A percentile compares a stretch with the other conserved stretches of the same genome.
These are phyloP conservation scores for Ictidomys tridecemlineatus DNA, from an alignment of 2,113 vertebrate species.

Conservation along the genomic window DNA sequence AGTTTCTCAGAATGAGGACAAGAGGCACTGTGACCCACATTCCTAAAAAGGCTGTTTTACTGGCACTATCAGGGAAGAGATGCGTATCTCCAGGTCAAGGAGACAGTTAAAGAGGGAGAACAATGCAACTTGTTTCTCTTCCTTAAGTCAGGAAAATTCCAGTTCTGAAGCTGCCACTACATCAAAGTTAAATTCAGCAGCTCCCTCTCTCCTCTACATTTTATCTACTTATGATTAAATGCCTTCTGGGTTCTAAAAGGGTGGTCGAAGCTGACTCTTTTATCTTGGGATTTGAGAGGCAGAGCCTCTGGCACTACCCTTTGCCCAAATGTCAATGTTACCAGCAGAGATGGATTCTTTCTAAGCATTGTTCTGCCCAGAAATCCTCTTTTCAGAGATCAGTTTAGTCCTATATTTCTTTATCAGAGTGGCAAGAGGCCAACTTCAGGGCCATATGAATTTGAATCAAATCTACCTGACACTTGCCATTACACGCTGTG, in stretches of 20 bases:
- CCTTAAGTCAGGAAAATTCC: not conserved
- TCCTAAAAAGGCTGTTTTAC: conserved; percentile 41
- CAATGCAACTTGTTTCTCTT: not conserved
- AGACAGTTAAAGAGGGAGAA: conserved; percentile 26
- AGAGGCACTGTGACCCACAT: not conserved
- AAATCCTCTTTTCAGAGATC: not conserved
- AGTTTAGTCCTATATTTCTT: not conserved
- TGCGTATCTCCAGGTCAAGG: conserved; percentile 8
- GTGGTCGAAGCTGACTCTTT: not conserved
- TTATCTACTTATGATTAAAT: not conserved
- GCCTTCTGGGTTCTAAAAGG: not conserved
- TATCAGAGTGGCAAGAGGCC: not conserved
- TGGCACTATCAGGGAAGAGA: not conserved
- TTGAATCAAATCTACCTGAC: not conserved
- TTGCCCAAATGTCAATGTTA: not conserved
- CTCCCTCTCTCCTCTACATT: not conserved
- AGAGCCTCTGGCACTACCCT: not conserved
- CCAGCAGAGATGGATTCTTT: not conserved
- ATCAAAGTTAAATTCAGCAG: not conserved
- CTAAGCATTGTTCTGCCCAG: not conserved
- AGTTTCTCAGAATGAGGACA: conserved; percentile 14
- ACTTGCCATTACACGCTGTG: not conserved
- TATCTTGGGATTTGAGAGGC: not conserved
- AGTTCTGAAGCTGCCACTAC: not conserved
- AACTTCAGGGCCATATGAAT: not conserved